Evolutionary conservation across 2,797 vertebrate species (phyloP).

Genomic region (Melanotaenia parkinsoni): DNA sequence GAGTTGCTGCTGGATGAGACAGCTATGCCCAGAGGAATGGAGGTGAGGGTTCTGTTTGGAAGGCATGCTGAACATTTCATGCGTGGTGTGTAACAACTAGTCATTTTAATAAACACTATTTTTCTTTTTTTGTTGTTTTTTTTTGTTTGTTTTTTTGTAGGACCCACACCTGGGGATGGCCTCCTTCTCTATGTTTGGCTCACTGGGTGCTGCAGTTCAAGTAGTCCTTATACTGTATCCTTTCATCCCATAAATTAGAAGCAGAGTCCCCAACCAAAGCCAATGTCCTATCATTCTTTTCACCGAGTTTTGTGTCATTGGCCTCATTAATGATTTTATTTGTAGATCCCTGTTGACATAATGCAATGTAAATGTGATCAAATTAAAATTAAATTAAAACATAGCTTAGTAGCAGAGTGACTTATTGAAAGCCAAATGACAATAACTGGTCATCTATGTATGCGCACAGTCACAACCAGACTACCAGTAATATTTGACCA

Average conservation of each 20-base stretch:
- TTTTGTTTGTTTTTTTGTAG: slow-evolving; percentile 69
- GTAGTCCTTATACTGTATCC: slow-evolving; percentile 98
- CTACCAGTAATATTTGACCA: slow-evolving; percentile 6
- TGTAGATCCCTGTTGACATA: neutral
- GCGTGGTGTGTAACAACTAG: neutral
- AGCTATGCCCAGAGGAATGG: slow-evolving; percentile 94
- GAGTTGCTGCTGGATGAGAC: slow-evolving; percentile 95
- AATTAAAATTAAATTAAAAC: neutral
- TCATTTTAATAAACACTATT: neutral
- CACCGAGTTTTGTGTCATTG: neutral
- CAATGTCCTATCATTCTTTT: neutral
- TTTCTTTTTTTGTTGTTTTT: neutral
- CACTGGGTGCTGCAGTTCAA: slow-evolving; percentile 94
- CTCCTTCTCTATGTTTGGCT: slow-evolving; percentile 96
- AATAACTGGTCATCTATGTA: neutral
- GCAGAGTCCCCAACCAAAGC: neutral
- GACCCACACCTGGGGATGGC: slow-evolving; percentile 90
- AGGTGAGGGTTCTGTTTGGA: slow-evolving; percentile 80
- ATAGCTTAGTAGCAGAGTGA: neutral
- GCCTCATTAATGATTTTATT: neutral
- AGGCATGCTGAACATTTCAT: neutral
- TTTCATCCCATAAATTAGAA: slow-evolving; percentile 57
- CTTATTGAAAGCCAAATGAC: neutral
- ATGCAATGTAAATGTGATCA: neutral
- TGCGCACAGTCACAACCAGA: neutral